These are phyloP conservation scores for Merops nubicus DNA, from an alignment of 2,113 vertebrate genomes.

Conservation along the genomic window DNA sequence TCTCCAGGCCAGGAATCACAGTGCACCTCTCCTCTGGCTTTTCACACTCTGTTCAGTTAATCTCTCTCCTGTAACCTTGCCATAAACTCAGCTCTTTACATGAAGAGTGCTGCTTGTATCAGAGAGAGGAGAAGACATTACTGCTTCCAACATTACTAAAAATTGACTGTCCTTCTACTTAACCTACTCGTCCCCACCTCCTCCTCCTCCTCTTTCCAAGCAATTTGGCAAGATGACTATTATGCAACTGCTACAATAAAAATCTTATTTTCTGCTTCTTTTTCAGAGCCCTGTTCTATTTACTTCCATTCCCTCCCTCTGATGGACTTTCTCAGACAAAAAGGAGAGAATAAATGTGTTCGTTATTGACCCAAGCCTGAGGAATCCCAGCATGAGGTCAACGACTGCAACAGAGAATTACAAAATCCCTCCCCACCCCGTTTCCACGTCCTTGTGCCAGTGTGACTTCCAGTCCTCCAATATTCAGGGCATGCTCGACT, in stretches of 20 bases:
- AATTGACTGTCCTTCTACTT: constrained; percentile 27
- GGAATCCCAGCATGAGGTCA: constrained; percentile 15
- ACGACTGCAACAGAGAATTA: not conserved
- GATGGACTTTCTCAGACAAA: constrained; percentile 20
- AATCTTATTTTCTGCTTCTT: constrained; percentile 40
- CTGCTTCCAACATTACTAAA: not conserved
- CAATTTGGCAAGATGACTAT: constrained; percentile 49
- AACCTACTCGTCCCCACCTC: constrained; percentile 34
- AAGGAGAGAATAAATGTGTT: constrained; percentile 30
- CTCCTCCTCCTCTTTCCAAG: constrained; percentile 47
- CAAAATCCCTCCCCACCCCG: not conserved
- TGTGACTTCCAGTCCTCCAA: fast-evolving
- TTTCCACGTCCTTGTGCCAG: not conserved
- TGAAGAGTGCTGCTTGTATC: not conserved
- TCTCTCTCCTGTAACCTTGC: fast-evolving
- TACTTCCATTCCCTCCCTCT: constrained; percentile 17
- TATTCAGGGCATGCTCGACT: fast-evolving
- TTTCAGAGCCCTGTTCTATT: constrained; percentile 36
- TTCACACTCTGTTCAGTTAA: not conserved
- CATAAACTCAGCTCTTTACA: not conserved
- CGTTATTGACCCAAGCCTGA: constrained; percentile 3
- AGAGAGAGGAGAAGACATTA: not conserved
- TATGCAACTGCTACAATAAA: constrained; percentile 64
- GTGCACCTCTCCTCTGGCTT: fast-evolving
- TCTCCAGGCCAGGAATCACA: not conserved